Base-by-base conservation (phyloP, 2,888 invertebrate genomes). In the Mythimna pallens region DNA sequence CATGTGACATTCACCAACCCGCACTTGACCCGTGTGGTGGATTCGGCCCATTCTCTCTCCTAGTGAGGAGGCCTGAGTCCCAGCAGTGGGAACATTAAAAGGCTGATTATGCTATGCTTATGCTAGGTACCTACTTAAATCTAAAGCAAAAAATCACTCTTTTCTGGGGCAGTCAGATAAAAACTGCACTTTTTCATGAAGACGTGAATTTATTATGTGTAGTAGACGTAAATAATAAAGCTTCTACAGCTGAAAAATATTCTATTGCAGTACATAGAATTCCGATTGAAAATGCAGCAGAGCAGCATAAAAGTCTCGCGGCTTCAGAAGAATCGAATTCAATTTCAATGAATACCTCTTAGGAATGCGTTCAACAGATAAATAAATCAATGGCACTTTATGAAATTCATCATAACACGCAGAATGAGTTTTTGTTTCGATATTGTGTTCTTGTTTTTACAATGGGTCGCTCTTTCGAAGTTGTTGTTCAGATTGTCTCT, bases 341-440 rank as follows among this genome's bases (percentile, higher is more conserved):
- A 67, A 81, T 73, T 81, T 34, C 66, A 50, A 55, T 65, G 59
- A 80, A 72, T 70, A 69, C 70, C 67, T 59, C 66, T 70, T 9
- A 68, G 61, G 71, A 34, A 80, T 62, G 43, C 66, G 40, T 70
- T 80, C 67, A 65, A 62, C 75, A 67, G 58, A 83, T 72, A 81
- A 52, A 61, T 70, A 67, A 65, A 65, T 76, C 67, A 81, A 80
- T 64, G n/a, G 25, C 10, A n/a, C 9, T 58, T 17, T 20, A 1
- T 22, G 17, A 67, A 65, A 67, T 65, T 70, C 34, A 52, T 65
- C 59, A 57, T 30, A 68, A 34, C 22, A 25, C 22, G 8, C 2
- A 30, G 58, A 58, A 30, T 47, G 3, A 7, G 40, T 65, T 62
- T 61, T 67, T 61, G 40, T 57, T 61, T 65, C 50, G n/a, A 50